Evolutionary conservation across 2,797 vertebrate species (phyloP), one percentile per base, ranked within the genome.

Genomic region (Otolemur crassicaudatus): DNA sequence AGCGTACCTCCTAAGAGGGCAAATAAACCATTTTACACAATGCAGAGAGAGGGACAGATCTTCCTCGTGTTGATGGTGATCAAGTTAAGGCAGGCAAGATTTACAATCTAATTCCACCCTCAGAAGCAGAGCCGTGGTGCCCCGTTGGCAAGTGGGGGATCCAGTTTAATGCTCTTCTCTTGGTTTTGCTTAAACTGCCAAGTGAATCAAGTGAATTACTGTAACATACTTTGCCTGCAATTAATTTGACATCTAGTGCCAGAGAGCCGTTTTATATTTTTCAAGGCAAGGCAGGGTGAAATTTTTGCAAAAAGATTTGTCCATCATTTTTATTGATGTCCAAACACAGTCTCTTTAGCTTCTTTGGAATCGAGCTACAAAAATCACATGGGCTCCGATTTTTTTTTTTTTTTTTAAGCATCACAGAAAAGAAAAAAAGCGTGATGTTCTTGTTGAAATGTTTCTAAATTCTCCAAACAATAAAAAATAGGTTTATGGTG

Each of bases 21-120:
- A 94, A 94, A 92, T 95, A 97, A 96, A 96, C 83, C 93, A 95
- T 97, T 93, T 87, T 75, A 73, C 81, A 93, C 94, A 87, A 83
- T 27, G 87, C 83, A 37, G 65, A 85, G 85, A 76, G 69, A 92
- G 94, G 91, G 83, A 82, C 60, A 19, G 87, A 73, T 80, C 91
- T 89, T 72, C 72, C 82, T 43, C n/a, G 53, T 73, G 75, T 75
- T 5, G 40, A 56, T 14, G 73, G 58, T 14, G 91, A 34, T 61
- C 72, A 27, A 16, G 93, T 84, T 40, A 81, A 83, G 25, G 63
- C 87, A 7, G 46, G 69, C 34, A 23, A 89, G 97, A 95, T 87
- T 97, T 75, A 92, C 40, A 7, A 40, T 92, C 88, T 34, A 14
- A n/a, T 91, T 67, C 63, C 90, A 80, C 31, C 63, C 17, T 4